Evolutionary conservation across 2,113 vertebrate genomes (phyloP), one percentile per base, ranked within the genome.

Genomic region (Tonatia bakeri): DNA sequence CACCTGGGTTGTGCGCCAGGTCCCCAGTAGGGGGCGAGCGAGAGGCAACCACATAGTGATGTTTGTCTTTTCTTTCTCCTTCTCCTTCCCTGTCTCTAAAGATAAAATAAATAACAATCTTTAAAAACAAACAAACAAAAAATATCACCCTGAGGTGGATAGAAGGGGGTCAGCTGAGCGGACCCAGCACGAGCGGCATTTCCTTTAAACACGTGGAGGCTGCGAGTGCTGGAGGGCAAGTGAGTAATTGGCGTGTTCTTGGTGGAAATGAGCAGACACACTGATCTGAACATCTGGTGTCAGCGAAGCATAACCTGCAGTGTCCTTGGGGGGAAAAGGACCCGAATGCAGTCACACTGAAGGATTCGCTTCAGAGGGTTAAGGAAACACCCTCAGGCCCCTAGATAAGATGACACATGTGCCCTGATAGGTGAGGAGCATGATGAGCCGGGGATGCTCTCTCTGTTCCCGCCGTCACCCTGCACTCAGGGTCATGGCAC

Each of bases 121-220:
- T 59, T 10, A 59, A 59, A 59, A 19, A 59, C 4, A 24, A 59
- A 43, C 43, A 9, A 59, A 20, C 17, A 20, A 20, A 50, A 54
- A 10, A 59, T 59, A 19, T 7, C 22, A 22, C 20, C 56, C 56
- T 9, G 0, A 22, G 8, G 56, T 59, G 22, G 47, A 2, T 54
- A 47, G 64, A 22, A 33, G 19, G 5, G 26, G 13, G 9, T 45
- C 20, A 70, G 36, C 28, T 33, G 52, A 45, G 14, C 17, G 17
- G 85, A 82, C 1, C 69, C 97, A 98, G 95, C 93, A 97, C 5
- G 84, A 97, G 31, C 97, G 98, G 98, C 73, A 52, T 84, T 77
- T 75, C 96, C 83, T 98, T 97, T 95, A 98, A 94, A 96, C 99
- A 99, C 97, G 99, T 95, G 98, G 99, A 4, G 99, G 99, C 97